Evolutionary conservation across 30 jellyfish, hydroid and myxozoan genomes (phyloP), one percentile per base, ranked within the genome.

Genomic region (Aurelia sp.): DNA sequence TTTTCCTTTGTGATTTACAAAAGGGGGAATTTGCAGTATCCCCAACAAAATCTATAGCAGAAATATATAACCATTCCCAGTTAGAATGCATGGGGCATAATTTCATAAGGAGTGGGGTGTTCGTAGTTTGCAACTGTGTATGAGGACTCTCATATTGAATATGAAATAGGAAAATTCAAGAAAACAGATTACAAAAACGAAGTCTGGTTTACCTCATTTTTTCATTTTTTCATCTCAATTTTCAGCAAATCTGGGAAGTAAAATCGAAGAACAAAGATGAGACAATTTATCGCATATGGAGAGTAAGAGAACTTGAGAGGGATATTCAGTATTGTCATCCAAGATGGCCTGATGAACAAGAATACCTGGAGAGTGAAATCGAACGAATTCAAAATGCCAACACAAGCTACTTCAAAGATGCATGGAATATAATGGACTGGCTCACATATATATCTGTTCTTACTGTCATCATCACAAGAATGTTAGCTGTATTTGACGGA

Each of bases 401-500:
- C 18, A 78, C 88, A 17, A 73, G 83, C 55, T 88, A 79, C 66
- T 88, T 88, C 69, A 64, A 62, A n/a, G 98, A 93, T 76, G 94
- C 96, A 2, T 93, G 98, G 98, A 93, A 93, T 52, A 73, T 93
- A 19, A 75, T 93, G 86, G 98, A 93, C 73, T 93, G 96, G 85
- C 83, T 93, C 66, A 93, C 96, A 22, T 93, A 88, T 60, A 41
- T 84, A 3, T 83, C 97, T 13, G 96, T 93, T 4, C 66, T 84
- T 62, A 23, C 87, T 21, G 96, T 93, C 13, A 88, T 93, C 21
- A 80, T 84, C 15, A 93, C 98, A 0, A 76, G 98, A 8, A 31
- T 86, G 16, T 62, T 84, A 17, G 88, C 97, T 2, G 94, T 88
- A 21, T 79, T 88, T 16, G 55, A 74, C 3, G 81, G 66, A 7